These are phyloP conservation scores for Mercenaria mercenaria DNA, from an alignment of 1,140 invertebrate genomes.

Conservation along the genomic window DNA sequence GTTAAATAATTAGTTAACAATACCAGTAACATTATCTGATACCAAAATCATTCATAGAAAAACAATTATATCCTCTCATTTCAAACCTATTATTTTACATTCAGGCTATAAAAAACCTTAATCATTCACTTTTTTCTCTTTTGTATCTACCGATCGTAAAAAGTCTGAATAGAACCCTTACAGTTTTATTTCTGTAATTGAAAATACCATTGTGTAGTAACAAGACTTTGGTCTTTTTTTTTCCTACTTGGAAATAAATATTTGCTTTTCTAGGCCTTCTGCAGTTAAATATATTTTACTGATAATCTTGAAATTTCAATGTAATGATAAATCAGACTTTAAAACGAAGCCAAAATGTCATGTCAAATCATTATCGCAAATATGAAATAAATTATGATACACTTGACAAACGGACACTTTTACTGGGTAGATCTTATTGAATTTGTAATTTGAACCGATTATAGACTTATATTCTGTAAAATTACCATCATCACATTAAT, in stretches of 20 bases:
- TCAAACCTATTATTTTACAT: neutral
- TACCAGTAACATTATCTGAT: too few species aligned
- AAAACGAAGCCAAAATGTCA: neutral
- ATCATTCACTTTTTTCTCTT: slow-evolving; percentile 2
- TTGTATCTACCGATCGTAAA: neutral
- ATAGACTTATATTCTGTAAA: too few species aligned
- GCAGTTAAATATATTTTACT: neutral
- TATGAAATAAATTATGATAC: neutral
- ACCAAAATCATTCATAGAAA: too few species aligned
- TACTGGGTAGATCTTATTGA: too few species aligned
- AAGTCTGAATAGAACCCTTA: neutral
- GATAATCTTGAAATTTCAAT: neutral
- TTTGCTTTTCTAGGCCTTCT: neutral
- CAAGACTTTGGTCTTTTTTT: neutral
- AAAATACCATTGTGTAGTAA: neutral
- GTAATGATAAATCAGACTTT: neutral
- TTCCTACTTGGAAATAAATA: neutral
- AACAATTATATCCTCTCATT: neutral
- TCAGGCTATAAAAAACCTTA: neutral
- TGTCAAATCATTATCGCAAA: neutral
- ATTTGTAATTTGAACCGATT: too few species aligned
- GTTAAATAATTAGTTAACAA: too few species aligned
- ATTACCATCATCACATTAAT: too few species aligned
- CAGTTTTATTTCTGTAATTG: slow-evolving; percentile 1
- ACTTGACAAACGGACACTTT: neutral